Conservation (phyloP, 2,113 vertebrate species). For the Ammodytes marinus region DNA sequence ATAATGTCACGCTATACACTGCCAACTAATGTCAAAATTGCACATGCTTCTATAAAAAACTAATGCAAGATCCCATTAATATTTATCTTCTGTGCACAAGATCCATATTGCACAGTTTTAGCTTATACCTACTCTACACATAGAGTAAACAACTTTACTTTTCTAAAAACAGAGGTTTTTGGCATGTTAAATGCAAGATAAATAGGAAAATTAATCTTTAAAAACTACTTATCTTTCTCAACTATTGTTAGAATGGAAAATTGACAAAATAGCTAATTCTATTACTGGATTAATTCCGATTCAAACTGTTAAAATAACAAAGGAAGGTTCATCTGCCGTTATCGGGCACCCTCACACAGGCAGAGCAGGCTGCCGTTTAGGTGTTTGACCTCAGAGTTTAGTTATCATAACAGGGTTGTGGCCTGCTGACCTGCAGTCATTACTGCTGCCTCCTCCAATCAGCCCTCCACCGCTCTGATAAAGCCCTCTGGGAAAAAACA, state of each 20-base stretch:
- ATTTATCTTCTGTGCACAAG: background rate
- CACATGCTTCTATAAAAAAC: background rate
- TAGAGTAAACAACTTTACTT: background rate
- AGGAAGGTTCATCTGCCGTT: constrained; percentile 43
- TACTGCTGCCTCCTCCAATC: constrained; percentile 74
- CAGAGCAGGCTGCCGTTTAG: constrained; percentile 27
- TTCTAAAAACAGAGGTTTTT: no score
- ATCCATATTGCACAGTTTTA: background rate
- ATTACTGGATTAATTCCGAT: constrained; percentile 32
- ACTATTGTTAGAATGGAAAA: background rate
- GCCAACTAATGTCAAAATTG: background rate
- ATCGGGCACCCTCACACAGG: constrained; percentile 58
- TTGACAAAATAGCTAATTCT: constrained; percentile 6
- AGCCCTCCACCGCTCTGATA: constrained; percentile 58
- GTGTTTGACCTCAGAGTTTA: constrained; percentile 66
- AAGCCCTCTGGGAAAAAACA: constrained; percentile 59
- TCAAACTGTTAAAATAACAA: constrained; percentile 47
- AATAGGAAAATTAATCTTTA: background rate
- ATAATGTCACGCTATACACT: background rate
- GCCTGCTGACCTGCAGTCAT: constrained; percentile 73
- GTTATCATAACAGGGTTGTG: constrained; percentile 76
- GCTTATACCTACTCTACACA: no score
- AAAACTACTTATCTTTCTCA: background rate
- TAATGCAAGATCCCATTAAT: background rate
- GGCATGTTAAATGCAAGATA: background rate